These are phyloP conservation scores for Penaeus chinensis DNA, from an alignment of 1,140 invertebrate genomes.

Conservation along the genomic window DNA sequence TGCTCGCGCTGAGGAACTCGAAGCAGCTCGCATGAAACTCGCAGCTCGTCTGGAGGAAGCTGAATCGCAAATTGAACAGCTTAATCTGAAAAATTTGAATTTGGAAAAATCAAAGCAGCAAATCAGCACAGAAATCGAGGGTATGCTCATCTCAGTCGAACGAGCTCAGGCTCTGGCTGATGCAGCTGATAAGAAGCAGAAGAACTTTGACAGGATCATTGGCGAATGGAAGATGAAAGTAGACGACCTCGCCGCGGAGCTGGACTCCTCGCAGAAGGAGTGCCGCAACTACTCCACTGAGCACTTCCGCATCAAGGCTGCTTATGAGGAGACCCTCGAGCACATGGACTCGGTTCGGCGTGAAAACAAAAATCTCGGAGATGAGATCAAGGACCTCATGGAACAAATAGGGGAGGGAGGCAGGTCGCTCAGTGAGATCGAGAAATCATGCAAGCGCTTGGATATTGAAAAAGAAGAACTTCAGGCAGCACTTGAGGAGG, in stretches of 20 bases:
- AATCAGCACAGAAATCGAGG: constrained; percentile 73
- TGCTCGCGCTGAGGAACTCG: constrained; percentile 69
- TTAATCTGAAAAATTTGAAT: constrained; percentile 45
- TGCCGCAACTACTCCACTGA: constrained; percentile 62
- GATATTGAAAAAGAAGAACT: constrained; percentile 77
- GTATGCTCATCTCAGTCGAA: constrained; percentile 72
- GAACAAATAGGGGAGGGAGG: constrained; percentile 71
- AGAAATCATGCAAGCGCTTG: constrained; percentile 69
- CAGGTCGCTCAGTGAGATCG: constrained; percentile 64
- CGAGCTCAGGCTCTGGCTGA: constrained; percentile 28
- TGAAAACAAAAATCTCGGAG: constrained; percentile 68
- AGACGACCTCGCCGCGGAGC: constrained; percentile 76
- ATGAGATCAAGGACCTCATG: constrained; percentile 72
- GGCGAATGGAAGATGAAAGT: too few species aligned
- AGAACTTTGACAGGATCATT: too few species aligned
- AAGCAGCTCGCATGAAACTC: constrained; percentile 63
- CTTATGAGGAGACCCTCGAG: constrained; percentile 73
- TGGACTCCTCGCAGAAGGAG: constrained; percentile 77
- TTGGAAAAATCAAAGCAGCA: constrained; percentile 74
- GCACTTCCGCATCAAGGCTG: constrained; percentile 35
- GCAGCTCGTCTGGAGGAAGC: too few species aligned
- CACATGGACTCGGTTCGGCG: constrained; percentile 73
- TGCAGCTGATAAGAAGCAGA: too few species aligned
- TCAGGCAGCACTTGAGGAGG: constrained; percentile 69
- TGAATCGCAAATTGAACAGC: too few species aligned